These are phyloP conservation scores for Anthoscopus minutus DNA, from an alignment of 2,113 vertebrate genomes.

Conservation along the genomic window DNA sequence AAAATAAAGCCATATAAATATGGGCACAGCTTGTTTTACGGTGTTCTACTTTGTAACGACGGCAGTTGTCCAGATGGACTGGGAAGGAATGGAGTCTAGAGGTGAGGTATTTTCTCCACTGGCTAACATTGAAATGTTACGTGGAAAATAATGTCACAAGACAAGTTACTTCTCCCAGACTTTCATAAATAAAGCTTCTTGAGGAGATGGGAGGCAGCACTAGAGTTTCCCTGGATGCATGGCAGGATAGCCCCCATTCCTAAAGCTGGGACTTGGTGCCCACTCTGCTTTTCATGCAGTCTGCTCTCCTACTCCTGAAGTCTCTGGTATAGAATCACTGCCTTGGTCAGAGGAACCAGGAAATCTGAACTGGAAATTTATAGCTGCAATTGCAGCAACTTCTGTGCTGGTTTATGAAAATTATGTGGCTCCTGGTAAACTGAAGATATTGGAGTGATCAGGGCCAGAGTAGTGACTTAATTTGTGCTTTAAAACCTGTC, in stretches of 20 bases:
- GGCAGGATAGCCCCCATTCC: accelerated
- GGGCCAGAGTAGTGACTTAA: background rate
- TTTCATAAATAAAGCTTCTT: background rate
- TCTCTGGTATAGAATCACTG: background rate
- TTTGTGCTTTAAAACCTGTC: background rate
- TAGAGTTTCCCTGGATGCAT: background rate
- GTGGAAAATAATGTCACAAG: background rate
- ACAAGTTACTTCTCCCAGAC: background rate
- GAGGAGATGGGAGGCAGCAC: background rate
- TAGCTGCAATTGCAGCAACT: background rate
- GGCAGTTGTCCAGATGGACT: background rate
- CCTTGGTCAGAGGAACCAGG: background rate
- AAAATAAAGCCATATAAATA: background rate
- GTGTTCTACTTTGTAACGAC: background rate
- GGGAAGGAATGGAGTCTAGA: background rate
- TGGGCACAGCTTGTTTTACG: background rate
- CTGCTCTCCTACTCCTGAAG: background rate
- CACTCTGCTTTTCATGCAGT: background rate
- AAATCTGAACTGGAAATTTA: background rate
- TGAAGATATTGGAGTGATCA: background rate
- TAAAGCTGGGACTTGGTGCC: background rate
- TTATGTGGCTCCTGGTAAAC: background rate
- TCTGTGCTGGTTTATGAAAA: background rate
- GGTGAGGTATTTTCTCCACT: background rate
- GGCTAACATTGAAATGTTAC: background rate